phyloP scores from a whole-genome alignment of 2,113 vertebrate genomes.

The Puntigrus tetrazona region DNA sequence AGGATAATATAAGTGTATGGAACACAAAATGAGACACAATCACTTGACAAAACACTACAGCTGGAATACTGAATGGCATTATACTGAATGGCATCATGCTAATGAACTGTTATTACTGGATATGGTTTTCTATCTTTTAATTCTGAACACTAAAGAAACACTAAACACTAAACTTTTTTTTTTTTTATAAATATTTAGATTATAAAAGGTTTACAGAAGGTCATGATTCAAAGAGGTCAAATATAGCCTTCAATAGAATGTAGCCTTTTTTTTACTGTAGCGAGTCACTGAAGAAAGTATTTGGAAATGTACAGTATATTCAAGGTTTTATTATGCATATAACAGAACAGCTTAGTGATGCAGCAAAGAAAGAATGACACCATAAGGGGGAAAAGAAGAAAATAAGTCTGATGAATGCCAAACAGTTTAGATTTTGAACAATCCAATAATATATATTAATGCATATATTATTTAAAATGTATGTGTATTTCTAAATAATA shows the following conservation, averaged over 20 bases:
- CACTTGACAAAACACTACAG: constrained; percentile 68
- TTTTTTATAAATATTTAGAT: not conserved
- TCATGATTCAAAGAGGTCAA: not conserved
- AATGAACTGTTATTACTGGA: constrained; percentile 30
- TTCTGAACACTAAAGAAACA: not conserved
- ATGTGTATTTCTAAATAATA: not conserved
- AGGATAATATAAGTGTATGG: constrained; percentile 55
- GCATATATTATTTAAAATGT: not conserved
- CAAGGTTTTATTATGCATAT: not conserved
- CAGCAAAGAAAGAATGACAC: constrained; percentile 62
- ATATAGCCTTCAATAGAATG: not conserved
- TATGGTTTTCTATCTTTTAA: constrained; percentile 5
- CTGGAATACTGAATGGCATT: constrained; percentile 37
- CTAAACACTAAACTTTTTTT: not conserved
- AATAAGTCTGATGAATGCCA: constrained; percentile 46
- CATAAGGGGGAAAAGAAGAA: constrained; percentile 17
- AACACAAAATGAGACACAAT: constrained; percentile 64
- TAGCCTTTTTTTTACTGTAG: not conserved
- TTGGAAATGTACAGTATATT: constrained; percentile 5
- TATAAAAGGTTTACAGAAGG: not conserved
- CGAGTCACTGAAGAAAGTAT: not conserved
- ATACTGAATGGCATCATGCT: constrained; percentile 63
- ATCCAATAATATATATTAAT: not conserved
- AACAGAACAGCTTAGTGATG: constrained; percentile 60
- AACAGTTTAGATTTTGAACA: constrained; percentile 19